These are phyloP conservation scores for Norana najaformis DNA, from an alignment of 2,888 invertebrate species.

Conservation along the genomic window DNA sequence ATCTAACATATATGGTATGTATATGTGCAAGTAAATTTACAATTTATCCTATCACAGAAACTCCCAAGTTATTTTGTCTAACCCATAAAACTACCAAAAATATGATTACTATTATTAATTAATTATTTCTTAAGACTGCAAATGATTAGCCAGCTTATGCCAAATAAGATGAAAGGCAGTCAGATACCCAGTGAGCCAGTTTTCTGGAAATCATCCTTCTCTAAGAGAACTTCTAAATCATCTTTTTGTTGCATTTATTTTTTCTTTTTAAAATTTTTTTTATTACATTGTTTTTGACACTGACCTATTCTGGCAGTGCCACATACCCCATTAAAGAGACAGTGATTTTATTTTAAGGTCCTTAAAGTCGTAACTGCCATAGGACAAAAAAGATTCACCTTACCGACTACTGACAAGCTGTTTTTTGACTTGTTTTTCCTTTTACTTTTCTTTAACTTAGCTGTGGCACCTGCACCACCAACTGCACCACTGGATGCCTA, in stretches of 20 bases:
- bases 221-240: no score
- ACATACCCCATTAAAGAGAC: not conserved
- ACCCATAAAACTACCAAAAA: not conserved
- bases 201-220: no score
- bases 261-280: no score
- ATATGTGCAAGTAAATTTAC: no score
- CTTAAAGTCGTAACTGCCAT: not conserved
- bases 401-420: not conserved
- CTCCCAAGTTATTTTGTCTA: not conserved
- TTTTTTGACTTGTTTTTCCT: constrained; percentile 22
- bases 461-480: not conserved
- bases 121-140: not conserved
- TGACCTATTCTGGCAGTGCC: not conserved
- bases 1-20: no score
- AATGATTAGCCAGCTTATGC: not conserved
- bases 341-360: not conserved
- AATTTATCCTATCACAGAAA: no score
- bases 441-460: constrained; percentile 23
- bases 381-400: not conserved
- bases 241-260: no score
- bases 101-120: not conserved
- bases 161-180: not conserved
- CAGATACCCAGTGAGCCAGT: not conserved
- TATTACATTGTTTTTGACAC: no score
- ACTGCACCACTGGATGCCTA: not conserved